phyloP scores from a whole-genome alignment of 2,113 vertebrate species.

The Serinus canaria region DNA sequence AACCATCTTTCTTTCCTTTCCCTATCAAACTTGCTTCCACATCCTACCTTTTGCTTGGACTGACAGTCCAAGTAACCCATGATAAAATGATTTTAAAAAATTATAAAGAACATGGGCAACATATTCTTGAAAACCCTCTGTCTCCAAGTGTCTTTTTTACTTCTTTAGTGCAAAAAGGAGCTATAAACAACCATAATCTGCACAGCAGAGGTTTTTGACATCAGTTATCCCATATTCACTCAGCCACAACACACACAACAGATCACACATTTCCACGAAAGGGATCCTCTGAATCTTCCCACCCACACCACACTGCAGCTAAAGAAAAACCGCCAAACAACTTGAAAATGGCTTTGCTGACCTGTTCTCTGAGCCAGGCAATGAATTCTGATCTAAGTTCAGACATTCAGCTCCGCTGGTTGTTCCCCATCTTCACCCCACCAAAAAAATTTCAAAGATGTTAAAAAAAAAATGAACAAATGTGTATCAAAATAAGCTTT shows the following conservation, averaged over 20 bases:
- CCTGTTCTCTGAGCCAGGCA: not conserved
- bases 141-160: not conserved
- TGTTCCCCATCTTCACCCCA: not conserved
- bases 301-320: not conserved
- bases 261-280: rapidly evolving
- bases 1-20: not conserved
- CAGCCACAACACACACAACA: not conserved
- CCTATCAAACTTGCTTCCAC: not conserved
- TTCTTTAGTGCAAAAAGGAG: not conserved
- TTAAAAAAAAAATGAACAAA: not conserved
- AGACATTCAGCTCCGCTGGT: not conserved
- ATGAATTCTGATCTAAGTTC: not conserved
- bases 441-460: not conserved
- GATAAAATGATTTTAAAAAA: not conserved
- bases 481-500: rapidly evolving
- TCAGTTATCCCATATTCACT: not conserved
- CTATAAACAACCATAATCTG: not conserved
- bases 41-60: rapidly evolving
- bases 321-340: not conserved
- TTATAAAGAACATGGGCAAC: not conserved
- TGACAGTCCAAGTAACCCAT: not conserved
- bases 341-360: not conserved
- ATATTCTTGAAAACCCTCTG: not conserved
- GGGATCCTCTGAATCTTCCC: not conserved
- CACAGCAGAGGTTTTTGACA: not conserved